Evolutionary conservation across 2,797 vertebrate species (phyloP).

Genomic region (Kryptopterus vitreolus): DNA sequence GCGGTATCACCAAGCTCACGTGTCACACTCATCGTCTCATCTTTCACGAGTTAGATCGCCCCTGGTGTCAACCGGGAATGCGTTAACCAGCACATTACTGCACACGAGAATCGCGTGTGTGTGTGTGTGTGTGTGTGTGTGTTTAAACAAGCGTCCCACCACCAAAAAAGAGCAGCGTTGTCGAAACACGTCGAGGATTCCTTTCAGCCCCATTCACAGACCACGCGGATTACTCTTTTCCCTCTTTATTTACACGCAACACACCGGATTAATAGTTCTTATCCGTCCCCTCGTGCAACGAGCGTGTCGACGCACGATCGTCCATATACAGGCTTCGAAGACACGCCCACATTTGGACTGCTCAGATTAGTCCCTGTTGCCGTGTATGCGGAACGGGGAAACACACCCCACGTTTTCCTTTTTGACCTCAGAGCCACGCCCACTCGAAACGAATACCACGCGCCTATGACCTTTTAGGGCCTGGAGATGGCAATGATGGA

Average conservation of each 20-base stretch:
- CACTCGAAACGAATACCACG: not conserved
- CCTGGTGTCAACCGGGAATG: constrained; percentile 7
- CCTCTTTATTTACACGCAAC: constrained; percentile 17
- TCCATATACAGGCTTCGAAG: not conserved
- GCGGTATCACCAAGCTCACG: not conserved
- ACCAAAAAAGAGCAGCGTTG: not conserved
- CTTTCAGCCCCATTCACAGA: not conserved
- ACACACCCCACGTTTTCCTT: not conserved
- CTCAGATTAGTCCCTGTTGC: not conserved
- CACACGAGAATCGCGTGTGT: not conserved
- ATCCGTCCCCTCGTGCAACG: not conserved
- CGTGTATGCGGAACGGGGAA: not conserved
- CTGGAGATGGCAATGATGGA: not conserved
- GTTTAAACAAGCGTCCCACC: constrained; percentile 12
- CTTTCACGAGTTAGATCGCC: not conserved
- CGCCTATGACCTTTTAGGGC: not conserved
- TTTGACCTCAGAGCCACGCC: not conserved
- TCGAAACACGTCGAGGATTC: constrained; percentile 15
- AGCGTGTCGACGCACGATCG: not conserved
- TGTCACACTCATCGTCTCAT: not conserved
- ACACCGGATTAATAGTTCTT: not conserved
- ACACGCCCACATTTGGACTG: not conserved
- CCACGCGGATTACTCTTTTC: too few species aligned
- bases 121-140: constrained; percentile 1
- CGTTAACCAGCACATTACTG: constrained; percentile 4